A percentile compares a stretch with the other conserved stretches of the same genome.
phyloP scores from a whole-genome alignment of 2,113 vertebrate species.

The Himantopus leucocephalus region DNA sequence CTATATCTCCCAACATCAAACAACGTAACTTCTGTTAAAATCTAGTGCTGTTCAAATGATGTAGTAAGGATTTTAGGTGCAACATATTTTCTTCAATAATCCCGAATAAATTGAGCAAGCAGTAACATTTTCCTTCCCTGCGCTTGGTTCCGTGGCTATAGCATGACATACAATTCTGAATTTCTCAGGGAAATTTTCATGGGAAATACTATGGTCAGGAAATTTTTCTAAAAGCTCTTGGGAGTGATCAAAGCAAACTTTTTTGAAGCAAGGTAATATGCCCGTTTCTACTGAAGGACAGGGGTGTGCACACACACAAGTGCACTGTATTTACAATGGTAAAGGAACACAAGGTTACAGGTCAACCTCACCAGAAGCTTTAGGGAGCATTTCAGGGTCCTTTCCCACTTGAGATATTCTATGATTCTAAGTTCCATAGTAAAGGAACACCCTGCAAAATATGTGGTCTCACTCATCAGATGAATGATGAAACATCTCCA shows the following conservation, averaged over 20 bases:
- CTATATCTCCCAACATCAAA: not conserved
- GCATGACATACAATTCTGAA: not conserved
- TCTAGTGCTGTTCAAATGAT: not conserved
- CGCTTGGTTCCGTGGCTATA: not conserved
- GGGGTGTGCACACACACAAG: not conserved
- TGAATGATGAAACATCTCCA: not conserved
- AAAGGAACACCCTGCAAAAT: not conserved
- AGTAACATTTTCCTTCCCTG: not conserved
- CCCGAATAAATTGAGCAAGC: not conserved
- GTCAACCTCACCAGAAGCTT: not conserved
- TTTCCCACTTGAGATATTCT: not conserved
- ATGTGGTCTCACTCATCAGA: not conserved
- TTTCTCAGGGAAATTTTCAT: not conserved
- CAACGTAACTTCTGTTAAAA: not conserved
- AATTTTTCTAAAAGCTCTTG: not conserved
- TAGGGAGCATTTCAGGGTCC: not conserved
- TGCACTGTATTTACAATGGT: not conserved
- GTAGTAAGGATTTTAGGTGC: not conserved
- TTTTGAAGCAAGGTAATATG: not conserved
- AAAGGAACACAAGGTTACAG: not conserved
- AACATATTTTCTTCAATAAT: not conserved
- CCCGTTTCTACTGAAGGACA: not conserved
- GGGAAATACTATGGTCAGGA: not conserved
- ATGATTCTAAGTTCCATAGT: not conserved
- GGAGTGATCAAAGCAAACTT: not conserved